These are phyloP conservation scores for Neodiprion fabricii DNA, from an alignment of 1,140 invertebrate species.

Conservation along the genomic window DNA sequence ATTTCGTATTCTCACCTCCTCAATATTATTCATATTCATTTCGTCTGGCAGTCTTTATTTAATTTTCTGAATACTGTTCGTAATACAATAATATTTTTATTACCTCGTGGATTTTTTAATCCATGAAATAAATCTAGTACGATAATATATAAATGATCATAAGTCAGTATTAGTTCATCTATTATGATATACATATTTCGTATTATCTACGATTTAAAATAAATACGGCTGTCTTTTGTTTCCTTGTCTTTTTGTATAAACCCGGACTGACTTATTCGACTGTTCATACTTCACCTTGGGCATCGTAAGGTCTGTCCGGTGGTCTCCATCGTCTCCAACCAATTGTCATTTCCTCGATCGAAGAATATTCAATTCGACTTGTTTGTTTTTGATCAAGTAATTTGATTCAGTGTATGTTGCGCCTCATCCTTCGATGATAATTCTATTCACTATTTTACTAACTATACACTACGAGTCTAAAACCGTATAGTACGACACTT, in stretches of 20 bases:
- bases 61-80: constrained; percentile 58
- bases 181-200: background rate
- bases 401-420: background rate
- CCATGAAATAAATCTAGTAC: background rate
- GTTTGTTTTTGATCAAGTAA: background rate
- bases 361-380: background rate
- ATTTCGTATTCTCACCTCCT: constrained; percentile 33
- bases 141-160: constrained; percentile 4
- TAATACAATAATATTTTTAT: constrained; percentile 45
- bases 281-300: background rate
- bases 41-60: constrained; percentile 53
- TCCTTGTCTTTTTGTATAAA: background rate
- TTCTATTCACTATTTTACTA: constrained; percentile 1
- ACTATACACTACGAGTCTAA: constrained; percentile 3
- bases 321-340: background rate
- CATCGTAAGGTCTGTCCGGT: background rate
- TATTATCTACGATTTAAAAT: background rate
- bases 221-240: constrained; percentile 7
- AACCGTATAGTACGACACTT: constrained; percentile 5
- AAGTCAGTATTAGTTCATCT: background rate
- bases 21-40: constrained; percentile 25
- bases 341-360: background rate
- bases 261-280: background rate
- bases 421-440: background rate
- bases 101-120: background rate